Conservation (phyloP, 2,888 invertebrate species). For the Cerastoderma edule region DNA sequence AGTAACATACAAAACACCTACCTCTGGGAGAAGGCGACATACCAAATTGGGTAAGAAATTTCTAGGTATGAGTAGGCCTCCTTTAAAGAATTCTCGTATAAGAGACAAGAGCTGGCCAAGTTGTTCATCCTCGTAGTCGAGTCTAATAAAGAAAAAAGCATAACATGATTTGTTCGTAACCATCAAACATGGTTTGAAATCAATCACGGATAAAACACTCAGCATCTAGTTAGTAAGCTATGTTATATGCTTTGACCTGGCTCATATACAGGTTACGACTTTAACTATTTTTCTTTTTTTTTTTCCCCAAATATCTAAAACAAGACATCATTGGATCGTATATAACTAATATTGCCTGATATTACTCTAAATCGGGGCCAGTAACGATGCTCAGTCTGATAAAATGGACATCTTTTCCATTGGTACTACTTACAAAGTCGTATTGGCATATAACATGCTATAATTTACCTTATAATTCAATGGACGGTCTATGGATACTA, state of each 20-base stretch:
- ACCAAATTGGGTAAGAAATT: constrained; percentile 55
- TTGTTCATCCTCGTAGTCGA: constrained; percentile 49
- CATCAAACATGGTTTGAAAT: neutral
- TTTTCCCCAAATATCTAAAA: too few relatives aligned
- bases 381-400: too few relatives aligned
- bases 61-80: constrained; percentile 46
- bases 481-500: too few relatives aligned
- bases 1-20: constrained; percentile 6
- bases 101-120: constrained; percentile 40
- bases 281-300: neutral
- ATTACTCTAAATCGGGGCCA: too few relatives aligned
- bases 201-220: neutral
- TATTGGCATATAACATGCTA: too few relatives aligned
- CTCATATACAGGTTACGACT: neutral
- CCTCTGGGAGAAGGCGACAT: constrained; percentile 36
- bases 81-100: constrained; percentile 47
- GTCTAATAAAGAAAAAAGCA: constrained; percentile 25
- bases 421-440: too few relatives aligned
- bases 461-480: too few relatives aligned
- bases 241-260: neutral
- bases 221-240: too few relatives aligned
- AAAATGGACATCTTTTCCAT: too few relatives aligned
- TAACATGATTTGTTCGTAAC: neutral
- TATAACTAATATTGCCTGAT: too few relatives aligned
- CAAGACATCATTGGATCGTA: too few relatives aligned